phyloP scores from a whole-genome alignment of 2,888 invertebrate genomes.

The Ophraella communa region DNA sequence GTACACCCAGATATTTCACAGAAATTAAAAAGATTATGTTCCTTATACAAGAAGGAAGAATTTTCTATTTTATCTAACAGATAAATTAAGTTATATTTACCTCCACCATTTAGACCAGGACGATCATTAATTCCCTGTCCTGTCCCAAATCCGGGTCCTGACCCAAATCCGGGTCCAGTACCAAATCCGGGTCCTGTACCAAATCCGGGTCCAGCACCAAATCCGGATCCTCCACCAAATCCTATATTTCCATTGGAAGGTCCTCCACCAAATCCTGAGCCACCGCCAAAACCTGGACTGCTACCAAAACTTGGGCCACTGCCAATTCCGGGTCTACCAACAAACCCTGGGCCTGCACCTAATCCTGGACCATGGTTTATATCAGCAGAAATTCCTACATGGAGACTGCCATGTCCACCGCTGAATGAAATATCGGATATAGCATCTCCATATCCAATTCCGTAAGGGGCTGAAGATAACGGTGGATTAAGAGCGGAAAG shows the following conservation, averaged over 20 bases:
- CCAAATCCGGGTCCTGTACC: slow-evolving; percentile 10
- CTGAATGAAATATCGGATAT: slow-evolving; percentile 22
- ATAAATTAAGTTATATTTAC: too few species aligned
- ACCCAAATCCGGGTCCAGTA: slow-evolving; percentile 19
- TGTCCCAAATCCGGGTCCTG: slow-evolving; percentile 14
- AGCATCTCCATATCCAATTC: slow-evolving; percentile 39
- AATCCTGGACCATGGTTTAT: background rate
- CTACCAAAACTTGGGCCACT: slow-evolving; percentile 7
- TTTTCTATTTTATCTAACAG: too few species aligned
- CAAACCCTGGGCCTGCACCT: slow-evolving; percentile 4
- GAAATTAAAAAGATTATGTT: too few species aligned
- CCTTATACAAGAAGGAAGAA: background rate
- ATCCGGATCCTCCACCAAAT: slow-evolving; percentile 18
- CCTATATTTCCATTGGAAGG: slow-evolving; percentile 7
- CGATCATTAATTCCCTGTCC: slow-evolving; percentile 20
- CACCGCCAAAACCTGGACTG: slow-evolving; percentile 24
- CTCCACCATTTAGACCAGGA: slow-evolving; percentile 10
- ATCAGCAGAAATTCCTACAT: slow-evolving; percentile 8
- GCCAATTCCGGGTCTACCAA: slow-evolving; percentile 9
- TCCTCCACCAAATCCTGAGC: slow-evolving; percentile 11
- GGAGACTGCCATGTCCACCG: slow-evolving; percentile 19
- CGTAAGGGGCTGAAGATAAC: slow-evolving; percentile 35
- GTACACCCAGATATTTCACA: too few species aligned
- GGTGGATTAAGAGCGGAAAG: slow-evolving; percentile 46
- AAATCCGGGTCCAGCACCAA: slow-evolving; percentile 17